Base-by-base conservation (phyloP, 2,113 vertebrate species). In the Clupea harengus region DNA sequence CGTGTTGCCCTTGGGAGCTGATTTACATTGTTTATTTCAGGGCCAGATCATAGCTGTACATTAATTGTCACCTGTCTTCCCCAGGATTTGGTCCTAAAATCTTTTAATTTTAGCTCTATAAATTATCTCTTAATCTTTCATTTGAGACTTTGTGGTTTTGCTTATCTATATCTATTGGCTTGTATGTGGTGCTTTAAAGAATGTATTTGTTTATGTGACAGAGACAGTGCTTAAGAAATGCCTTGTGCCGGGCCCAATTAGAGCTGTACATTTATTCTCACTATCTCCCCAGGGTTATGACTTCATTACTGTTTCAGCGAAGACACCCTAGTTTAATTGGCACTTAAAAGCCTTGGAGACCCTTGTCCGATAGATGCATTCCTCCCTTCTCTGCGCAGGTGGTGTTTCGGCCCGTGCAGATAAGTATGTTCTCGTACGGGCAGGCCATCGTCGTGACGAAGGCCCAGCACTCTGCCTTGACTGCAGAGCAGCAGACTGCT, bases 391-490 rank as follows among this genome's bases (percentile, higher is more conserved):
- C 8, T 39, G 39, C 50, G 15, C 85, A 90, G 96, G 95, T 95
- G 46, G 92, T 93, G 78, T 95, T 96, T 82, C 52, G 89, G 87
- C 91, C 89, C 60, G 88, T 18, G 4, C 93, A 95, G 92, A 94
- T 96, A 46, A 87, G 89, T 60, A 89, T 93, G 93, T 96, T 96
- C 85, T 93, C 93, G 46, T 95, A 96, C n/a, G 94, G 95, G 85
- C 96, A 96, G 91, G 96, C 94, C 0, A 80, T 87, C 3, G 94
- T 92, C 7, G 92, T 96, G 46, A 96, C 95, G 0, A 9, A 83
- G 0, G 86, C 87, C 54, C 95, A 96, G 89, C 72, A 88, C 3
- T 2, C 81, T 4, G 89, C 83, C 54, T 88, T 96, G 84, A 90
- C 90, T 4, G 64, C 87, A 0, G 80, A 93, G 3, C 94, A 96